These are phyloP conservation scores for Proisotoma minuta DNA, from an alignment of 2,888 invertebrate species.

Conservation along the genomic window DNA sequence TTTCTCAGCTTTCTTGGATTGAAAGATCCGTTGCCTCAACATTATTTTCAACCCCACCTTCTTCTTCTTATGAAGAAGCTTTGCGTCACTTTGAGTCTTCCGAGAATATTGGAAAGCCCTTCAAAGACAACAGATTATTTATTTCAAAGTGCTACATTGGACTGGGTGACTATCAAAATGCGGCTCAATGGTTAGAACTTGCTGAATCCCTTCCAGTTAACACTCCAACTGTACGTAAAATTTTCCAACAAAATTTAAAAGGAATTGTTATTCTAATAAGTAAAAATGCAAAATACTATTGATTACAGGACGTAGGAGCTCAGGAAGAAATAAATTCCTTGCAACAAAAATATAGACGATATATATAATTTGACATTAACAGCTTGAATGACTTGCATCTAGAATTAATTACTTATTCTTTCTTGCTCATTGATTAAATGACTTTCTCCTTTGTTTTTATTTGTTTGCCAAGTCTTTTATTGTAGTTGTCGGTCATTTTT, in stretches of 20 bases:
- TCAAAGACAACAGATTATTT: slow-evolving; percentile 58
- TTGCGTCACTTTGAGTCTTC: slow-evolving; percentile 57
- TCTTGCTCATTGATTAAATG: too few species aligned
- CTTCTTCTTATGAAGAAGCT: slow-evolving; percentile 61
- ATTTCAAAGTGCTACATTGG: slow-evolving; percentile 59
- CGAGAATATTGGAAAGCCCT: slow-evolving; percentile 56
- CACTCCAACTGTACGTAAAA: slow-evolving; percentile 48
- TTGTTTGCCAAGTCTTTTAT: too few species aligned
- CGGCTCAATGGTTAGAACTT: slow-evolving; percentile 54
- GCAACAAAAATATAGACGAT: slow-evolving; percentile 39
- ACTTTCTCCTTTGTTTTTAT: too few species aligned
- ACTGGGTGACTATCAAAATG: slow-evolving; percentile 51
- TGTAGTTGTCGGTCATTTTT: too few species aligned
- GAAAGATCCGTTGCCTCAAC: slow-evolving; percentile 63
- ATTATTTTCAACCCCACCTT: slow-evolving; percentile 62
- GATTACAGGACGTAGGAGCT: slow-evolving; percentile 49
- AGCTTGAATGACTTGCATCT: too few species aligned
- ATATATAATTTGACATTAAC: slow-evolving; percentile 7
- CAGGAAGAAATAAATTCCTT: slow-evolving; percentile 44
- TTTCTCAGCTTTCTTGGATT: slow-evolving; percentile 61
- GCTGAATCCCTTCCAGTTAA: slow-evolving; percentile 47
- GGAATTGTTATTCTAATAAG: slow-evolving; percentile 17
- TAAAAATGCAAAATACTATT: too few species aligned
- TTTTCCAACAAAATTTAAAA: neutral
- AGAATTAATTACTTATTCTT: too few species aligned